Evolutionary conservation across 2,888 invertebrate genomes (phyloP).

Genomic region (Arrhopalites spinosus): DNA sequence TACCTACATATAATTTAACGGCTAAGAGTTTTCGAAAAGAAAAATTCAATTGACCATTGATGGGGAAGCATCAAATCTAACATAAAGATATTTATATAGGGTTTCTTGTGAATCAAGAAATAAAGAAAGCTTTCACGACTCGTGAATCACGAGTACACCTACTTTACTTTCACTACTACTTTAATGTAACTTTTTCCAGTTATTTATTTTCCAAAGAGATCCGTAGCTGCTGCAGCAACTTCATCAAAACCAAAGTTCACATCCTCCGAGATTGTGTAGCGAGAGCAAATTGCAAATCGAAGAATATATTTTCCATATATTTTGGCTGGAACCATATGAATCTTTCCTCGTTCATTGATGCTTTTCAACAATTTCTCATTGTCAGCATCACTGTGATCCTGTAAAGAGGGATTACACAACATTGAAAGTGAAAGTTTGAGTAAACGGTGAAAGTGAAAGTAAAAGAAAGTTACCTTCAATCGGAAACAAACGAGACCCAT

Average conservation of each 20-base stretch:
- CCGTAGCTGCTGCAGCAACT: constrained; percentile 74
- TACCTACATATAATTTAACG: too few species aligned
- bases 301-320: constrained; percentile 83
- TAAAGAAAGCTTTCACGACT: too few species aligned
- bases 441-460: not conserved
- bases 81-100: too few species aligned
- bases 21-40: too few species aligned
- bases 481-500: constrained; percentile 97
- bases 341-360: constrained; percentile 86
- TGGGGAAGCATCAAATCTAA: too few species aligned
- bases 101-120: too few species aligned
- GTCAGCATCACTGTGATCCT: constrained; percentile 69
- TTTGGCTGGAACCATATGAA: constrained; percentile 91
- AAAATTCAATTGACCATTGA: too few species aligned
- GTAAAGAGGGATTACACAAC: not conserved
- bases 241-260: constrained; percentile 87
- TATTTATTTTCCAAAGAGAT: constrained; percentile 62
- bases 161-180: too few species aligned
- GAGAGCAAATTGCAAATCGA: constrained; percentile 87
- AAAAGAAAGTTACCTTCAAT: constrained; percentile 68
- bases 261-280: constrained; percentile 78
- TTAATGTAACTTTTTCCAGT: too few species aligned
- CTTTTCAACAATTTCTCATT: constrained; percentile 81
- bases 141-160: too few species aligned
- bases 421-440: not conserved